Percentiles rank a stretch among this genome's conserved stretches.
phyloP scores from a whole-genome alignment of 1,140 invertebrate genomes.

The Paralvinella palmiformis region DNA sequence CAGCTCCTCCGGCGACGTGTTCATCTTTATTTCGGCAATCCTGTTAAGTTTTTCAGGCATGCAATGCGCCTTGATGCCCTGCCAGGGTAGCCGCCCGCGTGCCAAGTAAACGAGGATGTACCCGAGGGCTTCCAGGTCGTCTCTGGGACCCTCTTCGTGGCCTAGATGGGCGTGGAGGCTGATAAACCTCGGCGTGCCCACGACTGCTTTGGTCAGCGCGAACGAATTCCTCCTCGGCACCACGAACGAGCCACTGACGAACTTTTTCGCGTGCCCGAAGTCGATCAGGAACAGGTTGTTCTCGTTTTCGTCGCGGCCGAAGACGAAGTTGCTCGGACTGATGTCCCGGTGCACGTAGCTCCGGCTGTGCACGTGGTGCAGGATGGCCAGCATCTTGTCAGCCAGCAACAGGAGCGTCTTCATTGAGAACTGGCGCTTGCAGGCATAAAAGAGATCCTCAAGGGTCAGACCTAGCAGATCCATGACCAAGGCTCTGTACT shows the following conservation, averaged over 20 bases:
- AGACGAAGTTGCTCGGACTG: conserved; percentile 26
- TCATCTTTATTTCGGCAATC: conserved; percentile 18
- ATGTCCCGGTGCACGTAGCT: conserved; percentile 28
- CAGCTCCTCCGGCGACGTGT: conserved; percentile 9
- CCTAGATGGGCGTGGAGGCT: conserved; percentile 17
- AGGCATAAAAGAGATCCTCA: conserved; percentile 25
- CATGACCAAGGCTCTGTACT: conserved; percentile 26
- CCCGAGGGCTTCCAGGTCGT: conserved; percentile 20
- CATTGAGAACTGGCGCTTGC: conserved; percentile 26
- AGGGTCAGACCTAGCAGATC: conserved; percentile 27
- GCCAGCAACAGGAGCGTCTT: conserved; percentile 70
- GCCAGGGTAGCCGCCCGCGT: conserved; percentile 19
- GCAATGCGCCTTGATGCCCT: conserved; percentile 12
- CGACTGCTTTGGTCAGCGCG: background rate
- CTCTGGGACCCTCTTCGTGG: conserved; percentile 5
- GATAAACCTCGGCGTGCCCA: conserved; percentile 18
- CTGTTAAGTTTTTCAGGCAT: conserved; percentile 9
- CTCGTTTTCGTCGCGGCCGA: conserved; percentile 14
- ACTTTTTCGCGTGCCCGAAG: conserved; percentile 56
- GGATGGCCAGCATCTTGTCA: conserved; percentile 76
- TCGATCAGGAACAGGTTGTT: conserved; percentile 49
- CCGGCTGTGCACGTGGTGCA: conserved; percentile 70
- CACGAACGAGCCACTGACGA: conserved; percentile 9
- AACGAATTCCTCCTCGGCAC: background rate
- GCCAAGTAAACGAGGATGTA: conserved; percentile 18